phyloP scores from a whole-genome alignment of 92 coral and sea anemone genomes.

The Micromussa lordhowensis region DNA sequence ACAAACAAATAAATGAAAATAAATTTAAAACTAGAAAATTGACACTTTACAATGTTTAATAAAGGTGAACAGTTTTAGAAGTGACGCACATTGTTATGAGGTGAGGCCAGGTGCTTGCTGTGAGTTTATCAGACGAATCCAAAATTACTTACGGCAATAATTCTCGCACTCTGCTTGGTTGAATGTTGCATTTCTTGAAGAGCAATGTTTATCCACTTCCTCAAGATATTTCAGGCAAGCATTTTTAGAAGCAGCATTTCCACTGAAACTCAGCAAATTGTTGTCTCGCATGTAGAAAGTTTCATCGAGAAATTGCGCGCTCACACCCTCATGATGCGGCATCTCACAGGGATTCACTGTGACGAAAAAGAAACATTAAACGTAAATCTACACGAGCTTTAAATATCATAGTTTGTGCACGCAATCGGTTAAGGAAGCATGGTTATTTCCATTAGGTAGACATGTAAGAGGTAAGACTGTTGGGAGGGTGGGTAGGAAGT shows the following conservation, averaged over 20 bases:
- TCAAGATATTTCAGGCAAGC: conserved; percentile 77
- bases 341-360: conserved; percentile 73
- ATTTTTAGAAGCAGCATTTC: conserved; percentile 51
- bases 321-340: conserved; percentile 58
- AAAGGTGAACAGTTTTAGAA: too few species aligned
- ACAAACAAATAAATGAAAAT: too few species aligned
- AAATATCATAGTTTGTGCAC: too few species aligned
- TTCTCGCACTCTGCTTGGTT: conserved; percentile 69
- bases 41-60: too few species aligned
- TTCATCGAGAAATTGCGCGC: conserved; percentile 53
- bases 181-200: conserved; percentile 37
- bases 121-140: too few species aligned
- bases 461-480: too few species aligned
- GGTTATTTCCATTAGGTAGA: too few species aligned
- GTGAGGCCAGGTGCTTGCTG: too few species aligned
- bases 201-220: conserved; percentile 53
- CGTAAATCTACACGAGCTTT: not conserved
- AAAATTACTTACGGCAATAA: conserved; percentile 82
- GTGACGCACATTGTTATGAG: too few species aligned
- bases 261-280: conserved; percentile 51
- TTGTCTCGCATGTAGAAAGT: conserved; percentile 13
- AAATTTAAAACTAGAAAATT: too few species aligned
- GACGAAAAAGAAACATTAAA: not conserved
- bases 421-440: too few species aligned
- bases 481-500: too few species aligned